Evolutionary conservation across 2,888 invertebrate species (phyloP).

Genomic region (Mamestra brassicae): DNA sequence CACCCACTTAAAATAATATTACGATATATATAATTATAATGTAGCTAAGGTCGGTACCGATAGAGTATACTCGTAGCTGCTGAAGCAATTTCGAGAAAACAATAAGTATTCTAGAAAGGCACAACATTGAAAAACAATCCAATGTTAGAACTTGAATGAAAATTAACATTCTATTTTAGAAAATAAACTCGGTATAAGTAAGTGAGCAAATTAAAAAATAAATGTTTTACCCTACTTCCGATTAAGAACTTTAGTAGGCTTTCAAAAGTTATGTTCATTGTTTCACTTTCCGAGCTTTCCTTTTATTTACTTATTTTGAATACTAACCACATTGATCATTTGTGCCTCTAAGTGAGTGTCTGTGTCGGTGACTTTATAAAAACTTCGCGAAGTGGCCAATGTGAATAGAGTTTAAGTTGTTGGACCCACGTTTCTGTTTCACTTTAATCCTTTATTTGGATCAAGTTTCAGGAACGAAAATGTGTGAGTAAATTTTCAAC

Average conservation of each 20-base stretch:
- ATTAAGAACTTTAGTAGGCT: not conserved
- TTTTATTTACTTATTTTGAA: slow-evolving; percentile 15
- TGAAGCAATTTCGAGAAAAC: too few species aligned
- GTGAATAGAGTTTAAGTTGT: not conserved
- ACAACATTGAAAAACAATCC: not conserved
- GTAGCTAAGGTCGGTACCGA: not conserved
- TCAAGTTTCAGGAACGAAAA: too few species aligned
- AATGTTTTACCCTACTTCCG: not conserved
- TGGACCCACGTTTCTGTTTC: not conserved
- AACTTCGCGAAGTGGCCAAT: not conserved
- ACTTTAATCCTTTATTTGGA: not conserved
- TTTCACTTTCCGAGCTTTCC: not conserved
- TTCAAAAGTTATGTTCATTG: slow-evolving; percentile 22
- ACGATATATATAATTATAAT: too few species aligned
- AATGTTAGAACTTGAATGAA: not conserved
- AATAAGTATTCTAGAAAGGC: too few species aligned
- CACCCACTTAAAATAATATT: slow-evolving; percentile 20
- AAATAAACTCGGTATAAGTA: not conserved
- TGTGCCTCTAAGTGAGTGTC: not conserved
- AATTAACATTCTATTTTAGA: not conserved
- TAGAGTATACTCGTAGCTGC: too few species aligned
- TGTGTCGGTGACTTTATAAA: not conserved
- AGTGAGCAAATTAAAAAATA: not conserved
- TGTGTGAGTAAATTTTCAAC: too few species aligned
- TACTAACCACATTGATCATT: not conserved